These are phyloP conservation scores for Nemotelus nigrinus DNA, from an alignment of 2,888 invertebrate species.

Conservation along the genomic window DNA sequence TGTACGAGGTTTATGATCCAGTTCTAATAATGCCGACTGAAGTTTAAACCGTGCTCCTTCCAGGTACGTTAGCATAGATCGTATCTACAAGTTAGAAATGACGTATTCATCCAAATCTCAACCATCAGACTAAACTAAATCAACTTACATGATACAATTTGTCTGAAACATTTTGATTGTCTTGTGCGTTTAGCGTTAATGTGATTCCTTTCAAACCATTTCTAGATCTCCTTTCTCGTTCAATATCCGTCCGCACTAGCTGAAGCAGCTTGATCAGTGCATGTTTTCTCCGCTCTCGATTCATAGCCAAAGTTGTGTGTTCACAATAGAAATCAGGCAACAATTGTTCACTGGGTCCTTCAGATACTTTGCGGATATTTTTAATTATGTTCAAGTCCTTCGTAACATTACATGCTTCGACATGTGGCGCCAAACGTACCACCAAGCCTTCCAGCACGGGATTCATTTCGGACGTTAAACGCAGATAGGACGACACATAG, in stretches of 20 bases:
- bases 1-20: conserved; percentile 80
- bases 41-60: conserved; percentile 92
- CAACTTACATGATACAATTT: conserved; percentile 87
- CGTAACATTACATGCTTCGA: conserved; percentile 62
- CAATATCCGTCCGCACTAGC: conserved; percentile 86
- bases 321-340: conserved; percentile 96
- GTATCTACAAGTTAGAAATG: conserved; percentile 73
- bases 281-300: conserved; percentile 86
- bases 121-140: background rate
- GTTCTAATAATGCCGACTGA: conserved; percentile 80
- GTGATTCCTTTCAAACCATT: conserved; percentile 90
- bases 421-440: conserved; percentile 59
- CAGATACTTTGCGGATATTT: conserved; percentile 63
- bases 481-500: conserved; percentile 73
- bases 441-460: conserved; percentile 79
- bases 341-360: conserved; percentile 80
- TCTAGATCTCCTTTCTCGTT: conserved; percentile 88
- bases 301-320: conserved; percentile 93
- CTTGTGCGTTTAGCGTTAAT: conserved; percentile 88
- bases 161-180: conserved; percentile 90
- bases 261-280: conserved; percentile 86
- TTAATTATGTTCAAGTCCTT: conserved; percentile 64
- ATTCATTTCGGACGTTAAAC: conserved; percentile 76
- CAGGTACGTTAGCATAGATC: conserved; percentile 90
- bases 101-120: background rate